Conservation (phyloP, 2,113 vertebrate species). For the Sterrhoptilus dennistouni region DNA sequence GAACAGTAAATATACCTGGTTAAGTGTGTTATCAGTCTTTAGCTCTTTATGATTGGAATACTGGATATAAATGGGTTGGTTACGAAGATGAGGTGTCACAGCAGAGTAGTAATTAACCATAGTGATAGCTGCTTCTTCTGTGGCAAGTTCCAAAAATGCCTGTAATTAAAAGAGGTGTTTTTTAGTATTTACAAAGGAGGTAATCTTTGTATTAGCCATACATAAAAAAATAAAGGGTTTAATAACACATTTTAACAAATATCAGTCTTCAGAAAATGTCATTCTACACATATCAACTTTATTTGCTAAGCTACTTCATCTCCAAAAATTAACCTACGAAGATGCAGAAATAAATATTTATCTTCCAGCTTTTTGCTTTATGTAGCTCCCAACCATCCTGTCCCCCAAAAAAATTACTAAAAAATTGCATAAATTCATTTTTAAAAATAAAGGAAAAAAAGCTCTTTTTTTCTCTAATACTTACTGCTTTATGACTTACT, state of each 20-base stretch:
- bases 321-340: background rate
- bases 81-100: slow-evolving; percentile 92
- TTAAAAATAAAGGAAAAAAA: background rate
- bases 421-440: background rate
- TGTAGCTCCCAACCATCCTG: fast-evolving
- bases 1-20: slow-evolving; percentile 80
- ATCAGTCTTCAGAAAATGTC: background rate
- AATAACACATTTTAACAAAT: background rate
- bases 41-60: slow-evolving; percentile 98
- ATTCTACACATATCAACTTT: background rate
- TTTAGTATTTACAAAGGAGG: background rate
- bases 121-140: slow-evolving; percentile 94
- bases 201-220: background rate
- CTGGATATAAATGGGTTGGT: slow-evolving; percentile 93
- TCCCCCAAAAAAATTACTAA: background rate
- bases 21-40: slow-evolving; percentile 94
- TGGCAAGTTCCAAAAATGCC: slow-evolving; percentile 96
- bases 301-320: background rate
- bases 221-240: background rate
- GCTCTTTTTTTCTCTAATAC: background rate
- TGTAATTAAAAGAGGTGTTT: slow-evolving; percentile 48
- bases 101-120: slow-evolving; percentile 97
- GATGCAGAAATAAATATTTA: background rate
- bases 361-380: background rate
- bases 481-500: background rate